Evolutionary conservation across 2,797 vertebrate genomes (phyloP).

Genomic region (Dendrocincla fuliginosa): DNA sequence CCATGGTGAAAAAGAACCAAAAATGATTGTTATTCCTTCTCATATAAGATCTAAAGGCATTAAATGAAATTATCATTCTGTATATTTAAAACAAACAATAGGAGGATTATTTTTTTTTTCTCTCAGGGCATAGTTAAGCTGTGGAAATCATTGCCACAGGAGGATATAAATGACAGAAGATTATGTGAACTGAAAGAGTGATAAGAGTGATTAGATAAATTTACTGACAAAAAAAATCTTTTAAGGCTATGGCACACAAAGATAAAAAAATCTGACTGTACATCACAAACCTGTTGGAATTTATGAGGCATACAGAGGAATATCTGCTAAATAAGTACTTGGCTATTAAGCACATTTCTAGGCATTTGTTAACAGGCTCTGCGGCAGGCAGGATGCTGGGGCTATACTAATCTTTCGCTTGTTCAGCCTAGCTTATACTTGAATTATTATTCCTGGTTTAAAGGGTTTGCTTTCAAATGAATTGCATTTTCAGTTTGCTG

Average conservation of each 20-base stretch:
- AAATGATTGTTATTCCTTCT: not conserved
- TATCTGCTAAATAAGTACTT: not conserved
- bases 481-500: not conserved
- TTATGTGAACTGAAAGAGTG: not conserved
- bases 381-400: not conserved
- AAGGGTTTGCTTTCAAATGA: not conserved
- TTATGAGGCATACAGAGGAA: not conserved
- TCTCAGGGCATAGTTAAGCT: not conserved
- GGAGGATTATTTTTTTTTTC: not conserved
- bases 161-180: constrained; percentile 12
- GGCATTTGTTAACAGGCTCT: not conserved
- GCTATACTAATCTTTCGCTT: not conserved
- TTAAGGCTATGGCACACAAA: not conserved
- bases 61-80: not conserved
- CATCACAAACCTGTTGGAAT: not conserved
- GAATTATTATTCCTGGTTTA: not conserved
- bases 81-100: constrained; percentile 22
- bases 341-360: not conserved
- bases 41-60: not conserved
- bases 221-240: not conserved
- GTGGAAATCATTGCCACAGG: not conserved
- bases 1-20: not conserved
- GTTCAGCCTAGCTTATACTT: not conserved
- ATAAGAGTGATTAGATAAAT: not conserved
- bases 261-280: not conserved